Conservation (phyloP, 2,113 vertebrate genomes). For the Ammospiza nelsoni region DNA sequence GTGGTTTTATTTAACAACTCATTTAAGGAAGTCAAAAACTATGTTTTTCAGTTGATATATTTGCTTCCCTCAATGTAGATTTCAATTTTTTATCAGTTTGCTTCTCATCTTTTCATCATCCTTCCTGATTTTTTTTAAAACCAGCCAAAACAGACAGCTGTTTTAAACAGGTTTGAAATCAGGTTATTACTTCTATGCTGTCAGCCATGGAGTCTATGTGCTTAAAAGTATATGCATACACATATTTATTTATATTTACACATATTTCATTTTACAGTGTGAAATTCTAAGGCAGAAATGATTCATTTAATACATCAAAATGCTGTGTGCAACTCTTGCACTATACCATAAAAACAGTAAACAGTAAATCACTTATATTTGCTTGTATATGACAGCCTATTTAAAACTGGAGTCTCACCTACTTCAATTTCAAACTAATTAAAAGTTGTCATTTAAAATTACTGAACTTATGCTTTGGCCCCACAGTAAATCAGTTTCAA, state of each 20-base stretch:
- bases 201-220: neutral
- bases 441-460: slow-evolving; percentile 1
- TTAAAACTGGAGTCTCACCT: neutral
- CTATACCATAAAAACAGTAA: neutral
- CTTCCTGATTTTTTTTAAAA: neutral
- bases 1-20: neutral
- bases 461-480: neutral
- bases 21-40: neutral
- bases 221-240: neutral
- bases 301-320: slow-evolving; percentile 3
- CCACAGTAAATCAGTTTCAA: neutral
- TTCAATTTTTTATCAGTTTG: neutral
- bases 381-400: neutral
- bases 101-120: neutral
- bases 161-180: neutral
- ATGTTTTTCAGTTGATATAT: neutral
- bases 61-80: neutral
- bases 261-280: neutral
- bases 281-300: neutral
- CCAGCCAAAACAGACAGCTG: neutral
- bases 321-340: neutral
- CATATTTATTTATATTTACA: neutral
- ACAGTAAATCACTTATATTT: neutral
- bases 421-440: slow-evolving; percentile 10
- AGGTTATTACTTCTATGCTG: neutral